These are phyloP conservation scores for Anorthoa munda DNA, from an alignment of 2,888 invertebrate genomes.

Conservation along the genomic window DNA sequence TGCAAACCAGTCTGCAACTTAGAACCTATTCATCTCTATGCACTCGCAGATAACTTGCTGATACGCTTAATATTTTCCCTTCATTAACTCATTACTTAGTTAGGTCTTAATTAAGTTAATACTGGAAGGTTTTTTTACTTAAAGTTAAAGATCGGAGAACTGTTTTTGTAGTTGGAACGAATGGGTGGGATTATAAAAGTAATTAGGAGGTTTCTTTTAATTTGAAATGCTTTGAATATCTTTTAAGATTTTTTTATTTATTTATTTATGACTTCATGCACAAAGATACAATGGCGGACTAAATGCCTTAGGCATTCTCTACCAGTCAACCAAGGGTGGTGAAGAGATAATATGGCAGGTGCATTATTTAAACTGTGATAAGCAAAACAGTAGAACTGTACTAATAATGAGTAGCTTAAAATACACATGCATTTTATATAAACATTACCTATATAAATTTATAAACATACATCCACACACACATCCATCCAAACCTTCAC, in stretches of 20 bases:
- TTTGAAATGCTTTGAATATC: background rate
- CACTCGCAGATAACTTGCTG: slow-evolving; percentile 57
- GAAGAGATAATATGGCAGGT: too few relatives aligned
- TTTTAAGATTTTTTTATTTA: background rate
- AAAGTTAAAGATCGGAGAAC: slow-evolving; percentile 29
- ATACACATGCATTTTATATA: too few relatives aligned
- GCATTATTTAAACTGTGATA: too few relatives aligned
- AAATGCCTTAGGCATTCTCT: too few relatives aligned
- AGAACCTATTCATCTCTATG: slow-evolving; percentile 59
- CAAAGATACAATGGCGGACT: too few relatives aligned
- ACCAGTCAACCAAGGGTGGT: too few relatives aligned
- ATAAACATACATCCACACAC: too few relatives aligned
- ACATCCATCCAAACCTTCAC: too few relatives aligned
- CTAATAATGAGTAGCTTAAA: too few relatives aligned
- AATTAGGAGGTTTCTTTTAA: slow-evolving; percentile 7
- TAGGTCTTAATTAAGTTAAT: slow-evolving; percentile 58
- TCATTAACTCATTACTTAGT: slow-evolving; percentile 67
- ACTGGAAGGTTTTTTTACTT: slow-evolving; percentile 44
- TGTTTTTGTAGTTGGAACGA: slow-evolving; percentile 25
- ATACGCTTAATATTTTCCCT: slow-evolving; percentile 66
- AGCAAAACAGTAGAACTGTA: too few relatives aligned
- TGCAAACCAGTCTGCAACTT: slow-evolving; percentile 47
- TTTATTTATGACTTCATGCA: too few relatives aligned
- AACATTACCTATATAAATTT: too few relatives aligned
- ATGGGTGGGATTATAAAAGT: slow-evolving; percentile 22